These are phyloP conservation scores for Drosophila pallidifrons DNA, from an alignment of 1,140 invertebrate genomes.

Conservation along the genomic window DNA sequence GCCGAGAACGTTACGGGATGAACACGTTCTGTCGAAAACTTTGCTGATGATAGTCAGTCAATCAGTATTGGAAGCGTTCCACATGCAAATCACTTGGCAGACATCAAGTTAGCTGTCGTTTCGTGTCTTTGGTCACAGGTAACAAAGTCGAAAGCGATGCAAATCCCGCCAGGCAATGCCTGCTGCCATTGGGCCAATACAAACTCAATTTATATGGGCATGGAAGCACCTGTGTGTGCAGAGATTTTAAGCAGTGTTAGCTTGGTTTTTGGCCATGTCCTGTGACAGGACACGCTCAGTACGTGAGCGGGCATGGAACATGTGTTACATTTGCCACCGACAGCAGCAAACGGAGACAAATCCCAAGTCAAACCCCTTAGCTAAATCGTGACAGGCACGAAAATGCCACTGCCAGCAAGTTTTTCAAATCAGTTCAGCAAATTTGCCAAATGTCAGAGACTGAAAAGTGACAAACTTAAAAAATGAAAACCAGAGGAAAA, in stretches of 20 bases:
- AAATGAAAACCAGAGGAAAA: neutral
- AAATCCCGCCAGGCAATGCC: constrained; percentile 42
- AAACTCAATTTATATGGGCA: constrained; percentile 73
- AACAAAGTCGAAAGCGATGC: constrained; percentile 1
- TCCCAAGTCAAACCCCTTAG: constrained; percentile 29
- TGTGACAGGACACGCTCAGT: constrained; percentile 73
- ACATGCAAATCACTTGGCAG: constrained; percentile 67
- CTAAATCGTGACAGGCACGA: constrained; percentile 35
- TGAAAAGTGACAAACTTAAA: constrained; percentile 10
- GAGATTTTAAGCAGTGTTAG: constrained; percentile 49
- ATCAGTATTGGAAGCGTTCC: constrained; percentile 44
- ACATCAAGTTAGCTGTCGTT: constrained; percentile 28
- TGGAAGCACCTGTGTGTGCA: constrained; percentile 41
- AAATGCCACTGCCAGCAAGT: constrained; percentile 7
- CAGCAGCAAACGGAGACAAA: constrained; percentile 33
- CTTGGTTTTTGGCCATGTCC: constrained; percentile 41
- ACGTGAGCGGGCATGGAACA: constrained; percentile 63
- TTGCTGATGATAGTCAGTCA: constrained; percentile 50
- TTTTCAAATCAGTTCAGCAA: constrained; percentile 29
- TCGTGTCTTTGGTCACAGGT: constrained; percentile 21
- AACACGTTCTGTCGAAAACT: neutral
- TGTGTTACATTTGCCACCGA: constrained; percentile 58
- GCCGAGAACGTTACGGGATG: neutral
- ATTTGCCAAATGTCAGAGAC: neutral
- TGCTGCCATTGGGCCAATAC: constrained; percentile 38